phyloP scores from a whole-genome alignment of 2,797 vertebrate genomes.

The Falco columbarius region DNA sequence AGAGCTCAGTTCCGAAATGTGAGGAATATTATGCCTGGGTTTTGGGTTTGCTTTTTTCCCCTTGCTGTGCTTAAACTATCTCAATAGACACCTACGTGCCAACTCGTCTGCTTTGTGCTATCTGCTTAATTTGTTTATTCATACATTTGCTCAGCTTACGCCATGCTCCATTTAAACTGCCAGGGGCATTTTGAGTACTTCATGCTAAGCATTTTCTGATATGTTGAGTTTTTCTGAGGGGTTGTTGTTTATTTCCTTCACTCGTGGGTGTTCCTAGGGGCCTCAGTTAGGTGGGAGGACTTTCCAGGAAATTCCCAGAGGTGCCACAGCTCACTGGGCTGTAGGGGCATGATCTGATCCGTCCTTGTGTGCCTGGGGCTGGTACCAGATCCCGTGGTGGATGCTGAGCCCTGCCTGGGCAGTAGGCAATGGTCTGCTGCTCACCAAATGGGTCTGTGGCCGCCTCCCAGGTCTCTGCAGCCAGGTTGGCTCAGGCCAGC shows the following conservation, averaged over 20 bases:
- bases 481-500: neutral
- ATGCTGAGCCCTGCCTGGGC: neutral
- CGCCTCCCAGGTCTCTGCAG: neutral
- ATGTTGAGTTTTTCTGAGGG: neutral
- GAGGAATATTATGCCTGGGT: neutral
- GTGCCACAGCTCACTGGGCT: neutral
- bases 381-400: neutral
- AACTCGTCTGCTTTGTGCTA: slow-evolving; percentile 19
- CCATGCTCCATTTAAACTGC: slow-evolving; percentile 13
- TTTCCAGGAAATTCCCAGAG: neutral
- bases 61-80: slow-evolving; percentile 48
- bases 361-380: neutral
- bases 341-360: neutral
- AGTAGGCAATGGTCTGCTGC: neutral
- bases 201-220: neutral
- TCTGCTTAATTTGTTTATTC: slow-evolving; percentile 49
- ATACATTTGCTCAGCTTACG: slow-evolving; percentile 25
- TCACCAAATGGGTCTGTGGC: neutral
- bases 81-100: slow-evolving; percentile 38
- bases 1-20: neutral
- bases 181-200: neutral
- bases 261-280: neutral
- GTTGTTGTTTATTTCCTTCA: neutral
- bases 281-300: neutral
- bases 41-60: slow-evolving; percentile 7